Evolutionary conservation across 2,888 invertebrate species (phyloP), one percentile per base, ranked within the genome.

Genomic region (Xanthia icteritia): DNA sequence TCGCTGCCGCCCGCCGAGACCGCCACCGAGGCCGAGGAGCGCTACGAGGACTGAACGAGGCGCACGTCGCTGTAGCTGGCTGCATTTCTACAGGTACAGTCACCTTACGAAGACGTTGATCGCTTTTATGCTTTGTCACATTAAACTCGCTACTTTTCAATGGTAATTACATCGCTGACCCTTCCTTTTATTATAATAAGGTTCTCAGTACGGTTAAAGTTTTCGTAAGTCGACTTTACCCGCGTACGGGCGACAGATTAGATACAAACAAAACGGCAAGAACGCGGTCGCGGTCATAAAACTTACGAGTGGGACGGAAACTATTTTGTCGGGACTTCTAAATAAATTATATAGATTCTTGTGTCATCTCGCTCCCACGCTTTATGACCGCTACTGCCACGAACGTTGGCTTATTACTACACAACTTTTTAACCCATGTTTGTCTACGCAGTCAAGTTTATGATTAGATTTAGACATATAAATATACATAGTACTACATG

Each of bases 1-100:
- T 74, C 92, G 27, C 90, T 93, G 73, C 94, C 95, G 36, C 95
- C 95, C 87, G 95, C 96, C 0, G 96, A 96, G 91, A 96, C 97
- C 74, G 96, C 96, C 87, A 95, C 96, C 2, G 96, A 97, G 88
- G 97, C 97, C 3, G 96, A 95, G 83, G 96, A 96, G 91, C 88
- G 94, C 13, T 94, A 93, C 89, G 92, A 93, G 79, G 92, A 92
- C 70, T 92, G 91, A 92, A 15, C 67, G 17, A 31, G 23, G 36
- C 42, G 5, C 23, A 1, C n/a, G 0, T 17, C 11, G 11, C 72
- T 36, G 9, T 31, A 63, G 39, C 71, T 72, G 51, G 65, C 51
- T 23, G 27, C 78, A 36, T n/a, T 48, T n/a, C 23, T 45, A 51
- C 39, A 23, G 23, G 31, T 31, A 31, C 27, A 8, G 2, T 5